Base-by-base conservation (phyloP, 2,797 vertebrate species). In the Hyperoplus immaculatus region DNA sequence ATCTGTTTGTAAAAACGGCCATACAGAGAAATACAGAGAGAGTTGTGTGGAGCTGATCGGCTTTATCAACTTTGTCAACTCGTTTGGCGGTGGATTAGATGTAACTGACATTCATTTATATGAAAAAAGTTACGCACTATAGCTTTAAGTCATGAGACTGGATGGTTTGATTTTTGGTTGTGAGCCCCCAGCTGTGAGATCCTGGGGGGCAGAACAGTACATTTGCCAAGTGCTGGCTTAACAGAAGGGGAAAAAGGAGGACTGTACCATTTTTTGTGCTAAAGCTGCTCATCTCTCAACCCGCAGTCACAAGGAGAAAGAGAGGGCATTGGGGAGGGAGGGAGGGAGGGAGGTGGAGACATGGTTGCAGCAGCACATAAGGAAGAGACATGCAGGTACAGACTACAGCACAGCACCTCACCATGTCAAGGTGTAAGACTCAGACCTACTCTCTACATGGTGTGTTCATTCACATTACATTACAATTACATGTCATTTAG, bases 291-390 rank as follows among this genome's bases (percentile, higher is more conserved):
- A 29, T 29, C 74, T 78, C 86, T 83, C 69, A 85, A 83, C 77
- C 88, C 64, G 87, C 92, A 94, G 88, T 91, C 84, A 86, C 93
- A 94, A 92, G 93, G 92, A 92, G 93, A 94, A 87, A 69, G 89
- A 88, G 89, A 93, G 91, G 91, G 87, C 92, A 92, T 81, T 11
- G 39, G 65, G 61, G 71, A 78, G 80, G 77, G 76, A 69, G 83
- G 75, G 16, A 45, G 61, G 18, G 63, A 58, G 63, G 45, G 18
- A 87, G 83, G 74, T 75, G 77, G 80, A 86, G 82, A 87, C 82
- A 75, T 83, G 78, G 90, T 84, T 92, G 89, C 91, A 91, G 90
- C 87, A 91, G 83, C 78, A 78, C 69, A 81, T 75, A 64, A 77
- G 78, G 71, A 87, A 62, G 63, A 46, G 58, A 67, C 36, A 75